phyloP scores from a whole-genome alignment of 2,797 vertebrate genomes.

The Pitangus sulphuratus region DNA sequence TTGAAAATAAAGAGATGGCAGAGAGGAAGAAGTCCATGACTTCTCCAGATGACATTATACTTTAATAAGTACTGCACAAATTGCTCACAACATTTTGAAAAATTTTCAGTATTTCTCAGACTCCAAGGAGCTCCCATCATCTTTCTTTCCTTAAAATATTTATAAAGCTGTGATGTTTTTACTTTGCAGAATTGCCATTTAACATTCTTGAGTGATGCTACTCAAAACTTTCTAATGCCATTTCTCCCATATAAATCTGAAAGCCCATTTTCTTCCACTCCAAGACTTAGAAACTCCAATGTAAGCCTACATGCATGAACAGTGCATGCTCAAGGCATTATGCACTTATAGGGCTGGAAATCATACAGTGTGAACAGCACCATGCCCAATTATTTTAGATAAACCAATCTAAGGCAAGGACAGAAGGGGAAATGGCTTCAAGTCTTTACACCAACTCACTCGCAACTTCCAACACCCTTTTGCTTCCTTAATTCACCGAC shows the following conservation, averaged over 20 bases:
- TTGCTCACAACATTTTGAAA: constrained; percentile 36
- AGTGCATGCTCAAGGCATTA: background rate
- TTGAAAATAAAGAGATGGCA: background rate
- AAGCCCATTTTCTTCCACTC: background rate
- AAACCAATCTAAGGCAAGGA: background rate
- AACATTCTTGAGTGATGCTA: background rate
- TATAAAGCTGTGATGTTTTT: constrained; percentile 32
- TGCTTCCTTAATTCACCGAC: background rate
- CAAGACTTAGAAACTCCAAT: background rate
- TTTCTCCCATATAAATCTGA: background rate
- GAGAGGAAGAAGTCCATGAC: background rate
- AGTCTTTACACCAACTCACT: background rate
- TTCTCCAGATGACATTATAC: constrained; percentile 12
- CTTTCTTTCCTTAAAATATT: constrained; percentile 46
- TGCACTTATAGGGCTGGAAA: background rate
- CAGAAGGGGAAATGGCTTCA: background rate
- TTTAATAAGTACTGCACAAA: constrained; percentile 19
- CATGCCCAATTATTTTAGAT: background rate
- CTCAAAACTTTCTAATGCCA: background rate
- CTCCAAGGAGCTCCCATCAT: constrained; percentile 21
- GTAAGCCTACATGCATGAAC: background rate
- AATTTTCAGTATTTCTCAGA: constrained; percentile 33
- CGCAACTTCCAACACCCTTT: background rate
- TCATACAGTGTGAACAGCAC: background rate
- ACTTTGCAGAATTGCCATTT: constrained; percentile 19